Base-by-base conservation (phyloP, 2,113 vertebrate genomes). In the Chamaea fasciata region DNA sequence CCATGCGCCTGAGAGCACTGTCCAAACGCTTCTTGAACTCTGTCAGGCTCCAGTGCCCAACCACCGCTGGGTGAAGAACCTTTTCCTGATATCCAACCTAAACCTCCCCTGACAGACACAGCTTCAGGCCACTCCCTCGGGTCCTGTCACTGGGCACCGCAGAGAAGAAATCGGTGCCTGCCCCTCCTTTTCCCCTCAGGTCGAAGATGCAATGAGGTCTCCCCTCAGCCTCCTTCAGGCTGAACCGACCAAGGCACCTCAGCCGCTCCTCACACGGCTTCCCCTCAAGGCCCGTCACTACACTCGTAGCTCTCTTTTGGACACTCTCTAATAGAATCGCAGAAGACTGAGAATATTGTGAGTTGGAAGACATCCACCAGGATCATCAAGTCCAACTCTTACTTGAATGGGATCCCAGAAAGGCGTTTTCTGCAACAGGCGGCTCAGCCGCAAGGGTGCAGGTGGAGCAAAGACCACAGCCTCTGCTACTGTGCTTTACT, bases 241-340 rank as follows among this genome's bases (percentile, higher is more conserved):
- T 13, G 68, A 13, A 3, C 71, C 13, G 14, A 23, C 26, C 76
- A 0, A 44, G 86, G 2, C 5, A 3, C 22, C 68, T 33, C 52
- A 28, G 44, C 42, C 0, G 1, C 52, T 28, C 23, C 52, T 52
- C 68, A 2, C 0, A 2, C 1, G 0, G 15, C 60, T 28, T 52
- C 44, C 27, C 15, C 19, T 44, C 33, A 11, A 16, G 22, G 26
- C 18, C 37, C 15, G 0, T 42, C 49, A 9, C 33, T 23, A n/a
- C 30, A 17, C 15, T 27, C 2, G 0, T 13, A 12, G 27, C 31
- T 15, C 15, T 37, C 52, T 28, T 39, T 59, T 14, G 44, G 46
- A 33, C 28, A 17, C 28, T 52, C 24, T 41, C 31, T 64, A 9
- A 11, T 1, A 44, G 37, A 86, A 59, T 21, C 21, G 42, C 52